phyloP scores from a whole-genome alignment of 2,888 invertebrate species.

The Julus scanicus region DNA sequence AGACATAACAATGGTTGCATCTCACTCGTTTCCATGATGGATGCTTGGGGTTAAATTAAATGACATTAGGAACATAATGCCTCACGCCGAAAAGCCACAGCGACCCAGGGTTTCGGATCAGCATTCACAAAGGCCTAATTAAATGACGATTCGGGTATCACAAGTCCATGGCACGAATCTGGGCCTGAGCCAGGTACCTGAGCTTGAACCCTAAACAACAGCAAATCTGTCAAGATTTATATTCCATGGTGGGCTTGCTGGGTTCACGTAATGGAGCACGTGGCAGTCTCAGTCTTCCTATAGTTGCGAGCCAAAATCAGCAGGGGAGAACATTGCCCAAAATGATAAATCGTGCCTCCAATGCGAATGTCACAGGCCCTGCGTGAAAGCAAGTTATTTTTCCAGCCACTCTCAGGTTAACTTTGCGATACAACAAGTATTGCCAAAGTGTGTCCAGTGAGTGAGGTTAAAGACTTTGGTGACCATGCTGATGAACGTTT shows the following conservation, averaged over 20 bases:
- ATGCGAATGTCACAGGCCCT: conserved; percentile 4
- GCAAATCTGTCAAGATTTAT: conserved; percentile 4
- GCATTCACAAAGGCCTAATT: background rate
- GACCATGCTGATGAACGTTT: background rate
- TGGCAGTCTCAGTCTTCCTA: background rate
- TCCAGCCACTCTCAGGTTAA: background rate
- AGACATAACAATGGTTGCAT: conserved; percentile 2
- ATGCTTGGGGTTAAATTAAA: conserved; percentile 2
- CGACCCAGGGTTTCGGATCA: background rate
- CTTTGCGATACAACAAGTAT: background rate
- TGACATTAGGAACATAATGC: background rate
- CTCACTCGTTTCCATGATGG: conserved; percentile 38
- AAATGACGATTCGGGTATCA: background rate
- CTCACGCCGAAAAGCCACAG: background rate
- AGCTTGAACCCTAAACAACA: background rate
- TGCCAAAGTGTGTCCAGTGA: background rate
- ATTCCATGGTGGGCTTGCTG: conserved; percentile 12
- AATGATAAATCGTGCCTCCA: conserved; percentile 43
- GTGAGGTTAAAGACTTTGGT: conserved; percentile 15
- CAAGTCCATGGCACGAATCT: background rate
- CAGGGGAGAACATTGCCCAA: background rate
- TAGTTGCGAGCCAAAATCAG: background rate
- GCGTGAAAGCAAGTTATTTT: background rate
- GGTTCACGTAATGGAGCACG: conserved; percentile 38
- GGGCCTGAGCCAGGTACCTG: background rate